Percentiles rank a stretch among this genome's conserved stretches.
phyloP scores from a whole-genome alignment of 2,888 invertebrate genomes.

The Eilema caniola region DNA sequence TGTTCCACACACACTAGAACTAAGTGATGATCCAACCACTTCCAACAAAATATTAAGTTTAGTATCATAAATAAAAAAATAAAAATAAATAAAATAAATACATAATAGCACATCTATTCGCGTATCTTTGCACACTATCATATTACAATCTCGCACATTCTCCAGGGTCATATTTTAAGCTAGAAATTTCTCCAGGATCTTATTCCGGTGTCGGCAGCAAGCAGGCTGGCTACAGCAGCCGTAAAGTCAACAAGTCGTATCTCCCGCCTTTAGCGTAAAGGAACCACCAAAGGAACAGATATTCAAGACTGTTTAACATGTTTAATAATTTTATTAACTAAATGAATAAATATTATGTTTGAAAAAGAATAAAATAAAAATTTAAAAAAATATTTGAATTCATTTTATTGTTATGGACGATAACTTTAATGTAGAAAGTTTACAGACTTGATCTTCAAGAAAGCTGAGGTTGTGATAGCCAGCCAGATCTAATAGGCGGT shows the following conservation, averaged over 20 bases:
- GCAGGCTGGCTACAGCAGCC: slow-evolving; percentile 36
- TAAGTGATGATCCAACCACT: neutral
- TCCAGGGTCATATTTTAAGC: no score
- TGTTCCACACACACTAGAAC: neutral
- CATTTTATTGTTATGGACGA: no score
- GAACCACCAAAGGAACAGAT: slow-evolving; percentile 35
- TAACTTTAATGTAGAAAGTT: no score
- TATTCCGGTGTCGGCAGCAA: slow-evolving; percentile 59
- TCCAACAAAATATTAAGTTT: no score
- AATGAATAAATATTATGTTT: slow-evolving; percentile 10
- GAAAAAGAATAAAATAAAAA: slow-evolving; percentile 10
- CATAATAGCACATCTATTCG: neutral
- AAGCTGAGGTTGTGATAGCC: no score
- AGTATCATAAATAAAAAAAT: no score
- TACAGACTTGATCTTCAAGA: no score
- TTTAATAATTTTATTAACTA: slow-evolving; percentile 2
- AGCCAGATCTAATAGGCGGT: no score
- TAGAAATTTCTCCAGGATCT: slow-evolving; percentile 60
- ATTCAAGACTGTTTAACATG: slow-evolving; percentile 13
- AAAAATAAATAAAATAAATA: no score
- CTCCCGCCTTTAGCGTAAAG: slow-evolving; percentile 59
- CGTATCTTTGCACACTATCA: neutral
- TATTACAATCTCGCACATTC: no score
- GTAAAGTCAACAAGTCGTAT: slow-evolving; percentile 60
- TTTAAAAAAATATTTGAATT: neutral